A percentile compares a stretch with the other conserved stretches of the same genome.
phyloP scores from a whole-genome alignment of 2,113 vertebrate genomes.

The Seriola quinqueradiata region DNA sequence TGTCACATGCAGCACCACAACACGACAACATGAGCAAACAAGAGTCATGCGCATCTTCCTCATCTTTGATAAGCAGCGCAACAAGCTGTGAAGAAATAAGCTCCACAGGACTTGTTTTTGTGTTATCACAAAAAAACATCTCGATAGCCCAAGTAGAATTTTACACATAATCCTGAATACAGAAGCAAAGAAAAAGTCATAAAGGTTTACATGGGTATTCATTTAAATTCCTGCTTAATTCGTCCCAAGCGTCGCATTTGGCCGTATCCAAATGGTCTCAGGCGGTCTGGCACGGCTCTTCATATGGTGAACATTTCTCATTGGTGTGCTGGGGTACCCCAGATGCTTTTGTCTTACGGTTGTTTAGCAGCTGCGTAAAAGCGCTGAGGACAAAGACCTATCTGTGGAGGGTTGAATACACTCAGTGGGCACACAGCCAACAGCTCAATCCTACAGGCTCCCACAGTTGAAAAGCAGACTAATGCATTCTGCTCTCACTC shows the following conservation, averaged over 20 bases:
- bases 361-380: conserved; percentile 84
- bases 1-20: conserved; percentile 62
- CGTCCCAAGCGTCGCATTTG: conserved; percentile 67
- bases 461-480: conserved; percentile 74
- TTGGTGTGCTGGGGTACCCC: conserved; percentile 83
- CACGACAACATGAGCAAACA: conserved; percentile 31
- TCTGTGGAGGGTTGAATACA: conserved; percentile 92
- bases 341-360: conserved; percentile 89
- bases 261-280: conserved; percentile 62
- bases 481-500: conserved; percentile 73
- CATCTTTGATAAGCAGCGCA: conserved; percentile 32
- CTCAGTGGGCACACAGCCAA: conserved; percentile 89
- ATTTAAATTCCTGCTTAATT: conserved; percentile 68
- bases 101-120: background rate
- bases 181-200: conserved; percentile 32
- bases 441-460: conserved; percentile 83
- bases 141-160: conserved; percentile 2
- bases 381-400: conserved; percentile 88
- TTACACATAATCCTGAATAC: conserved; percentile 15
- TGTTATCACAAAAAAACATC: background rate
- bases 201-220: conserved; percentile 40
- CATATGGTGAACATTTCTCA: conserved; percentile 80
- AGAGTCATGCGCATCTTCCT: conserved; percentile 60
- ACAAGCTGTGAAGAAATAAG: conserved; percentile 4
- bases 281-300: conserved; percentile 72